A percentile compares a stretch with the other conserved stretches of the same genome.
phyloP scores from a whole-genome alignment of 92 coral and sea anemone species.

The Galaxea fascicularis region DNA sequence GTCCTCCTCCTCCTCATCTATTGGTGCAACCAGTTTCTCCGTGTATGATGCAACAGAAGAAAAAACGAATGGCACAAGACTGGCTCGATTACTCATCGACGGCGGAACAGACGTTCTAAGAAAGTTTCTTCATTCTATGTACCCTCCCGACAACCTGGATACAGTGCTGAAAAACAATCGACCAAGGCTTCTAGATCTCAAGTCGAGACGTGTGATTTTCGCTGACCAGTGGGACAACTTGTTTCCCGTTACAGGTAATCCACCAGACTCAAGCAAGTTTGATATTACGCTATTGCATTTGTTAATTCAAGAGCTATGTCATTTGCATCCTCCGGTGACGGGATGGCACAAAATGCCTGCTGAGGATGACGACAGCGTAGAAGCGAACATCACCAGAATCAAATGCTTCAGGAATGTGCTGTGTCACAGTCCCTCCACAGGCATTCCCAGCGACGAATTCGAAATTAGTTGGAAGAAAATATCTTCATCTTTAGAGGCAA shows the following conservation, averaged over 20 bases:
- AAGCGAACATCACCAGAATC: too few relatives aligned
- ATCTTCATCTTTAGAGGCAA: conserved; percentile 16
- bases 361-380: too few relatives aligned
- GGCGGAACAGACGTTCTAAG: conserved; percentile 59
- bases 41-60: too few relatives aligned
- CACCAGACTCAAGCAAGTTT: conserved; percentile 49
- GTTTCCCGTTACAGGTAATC: conserved; percentile 51
- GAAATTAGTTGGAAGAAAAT: conserved; percentile 30
- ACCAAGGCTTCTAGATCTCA: background rate
- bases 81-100: conserved; percentile 38
- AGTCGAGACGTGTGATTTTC: conserved; percentile 21
- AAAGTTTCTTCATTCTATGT: background rate
- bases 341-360: too few relatives aligned
- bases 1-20: background rate
- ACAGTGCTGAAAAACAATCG: conserved; percentile 25
- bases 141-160: conserved; percentile 13
- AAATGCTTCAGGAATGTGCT: conserved; percentile 59
- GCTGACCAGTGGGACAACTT: conserved; percentile 53
- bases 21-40: background rate
- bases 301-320: conserved; percentile 37
- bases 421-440: conserved; percentile 18
- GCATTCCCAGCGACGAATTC: conserved; percentile 20
- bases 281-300: conserved; percentile 66
- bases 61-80: conserved; percentile 42
- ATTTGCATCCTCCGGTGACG: conserved; percentile 10